A percentile compares a stretch with the other conserved stretches of the same genome.
phyloP scores from a whole-genome alignment of 2,797 vertebrate species.

The Eutrigla gurnardus region DNA sequence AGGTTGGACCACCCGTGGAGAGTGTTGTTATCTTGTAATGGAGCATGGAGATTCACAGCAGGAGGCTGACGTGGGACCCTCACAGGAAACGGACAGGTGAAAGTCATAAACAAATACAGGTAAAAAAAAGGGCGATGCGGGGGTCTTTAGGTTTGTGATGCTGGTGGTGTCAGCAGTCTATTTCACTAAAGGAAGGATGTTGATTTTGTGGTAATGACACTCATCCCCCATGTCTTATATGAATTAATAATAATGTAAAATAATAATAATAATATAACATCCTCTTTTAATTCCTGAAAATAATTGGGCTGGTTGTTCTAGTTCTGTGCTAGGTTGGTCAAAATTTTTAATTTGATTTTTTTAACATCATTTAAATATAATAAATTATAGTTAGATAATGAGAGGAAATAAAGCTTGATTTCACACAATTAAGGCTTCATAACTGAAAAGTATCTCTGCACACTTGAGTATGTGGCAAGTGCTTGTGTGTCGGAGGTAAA shows the following conservation, averaged over 20 bases:
- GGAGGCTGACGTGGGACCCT: conserved; percentile 73
- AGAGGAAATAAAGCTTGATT: background rate
- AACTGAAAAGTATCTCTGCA: background rate
- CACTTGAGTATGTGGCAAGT: background rate
- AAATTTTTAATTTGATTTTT: background rate
- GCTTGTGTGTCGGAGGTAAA: background rate
- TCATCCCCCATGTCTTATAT: conserved; percentile 2
- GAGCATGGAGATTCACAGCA: conserved; percentile 69
- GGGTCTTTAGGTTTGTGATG: conserved; percentile 43
- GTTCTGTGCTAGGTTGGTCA: background rate
- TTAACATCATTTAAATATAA: background rate
- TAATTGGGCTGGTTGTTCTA: background rate
- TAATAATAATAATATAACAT: background rate
- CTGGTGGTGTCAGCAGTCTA: conserved; percentile 42
- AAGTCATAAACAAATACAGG: conserved; percentile 78
- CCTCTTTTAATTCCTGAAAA: conserved; percentile 9
- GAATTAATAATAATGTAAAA: conserved; percentile 14
- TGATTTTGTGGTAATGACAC: conserved; percentile 26
- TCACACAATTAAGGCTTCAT: background rate
- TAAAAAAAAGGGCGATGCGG: conserved; percentile 50
- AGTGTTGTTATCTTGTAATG: conserved; percentile 78
- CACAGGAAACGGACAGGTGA: conserved; percentile 79
- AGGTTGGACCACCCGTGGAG: conserved; percentile 77
- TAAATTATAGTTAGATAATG: background rate
- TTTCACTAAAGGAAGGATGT: conserved; percentile 28